Evolutionary conservation across 1,140 invertebrate species (phyloP), one percentile per base, ranked within the genome.

Genomic region (Adoxophyes honmai): DNA sequence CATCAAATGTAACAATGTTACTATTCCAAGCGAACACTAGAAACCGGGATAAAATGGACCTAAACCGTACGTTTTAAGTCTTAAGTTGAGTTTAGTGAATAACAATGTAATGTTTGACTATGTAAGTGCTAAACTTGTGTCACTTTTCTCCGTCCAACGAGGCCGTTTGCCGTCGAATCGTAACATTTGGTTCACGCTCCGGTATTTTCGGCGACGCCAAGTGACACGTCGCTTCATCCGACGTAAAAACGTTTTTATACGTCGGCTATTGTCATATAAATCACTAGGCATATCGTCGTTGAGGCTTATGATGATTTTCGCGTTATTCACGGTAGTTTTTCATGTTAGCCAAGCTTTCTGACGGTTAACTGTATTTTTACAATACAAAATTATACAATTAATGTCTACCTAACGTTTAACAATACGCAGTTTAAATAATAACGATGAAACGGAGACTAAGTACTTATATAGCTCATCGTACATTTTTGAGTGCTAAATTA

Each of bases 111-210:
- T 38, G 11, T 5, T 28, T 48, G 5, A 18, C 18, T 21, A 7
- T 48, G 42, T 48, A 48, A 28, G 42, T 48, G 42, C 11, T 44
- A 44, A 48, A 48, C 42, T 48, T 48, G 21, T 18, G 42, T 48
- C 16, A 48, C 16, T 48, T 48, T 48, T 48, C 42, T 48, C 21
- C n/a, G 16, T 18, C 16, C 42, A 48, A 9, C 21, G 39, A 44
- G 18, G 42, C 18, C 42, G 11, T 48, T 48, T 18, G 21, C 42
- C 42, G 16, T 21, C 5, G 21, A 28, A 28, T 48, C 42, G 2
- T 48, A 48, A 48, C 42, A 48, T 48, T 44, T 48, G 15, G 15
- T 28, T 28, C 21, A n/a, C 39, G 39, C 21, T 10, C 6, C 39
- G 39, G 16, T 44, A 44, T 44, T 44, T 44, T 44, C 21, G 39